phyloP scores from a whole-genome alignment of 2,797 vertebrate species.

The Limnodromus scolopaceus region DNA sequence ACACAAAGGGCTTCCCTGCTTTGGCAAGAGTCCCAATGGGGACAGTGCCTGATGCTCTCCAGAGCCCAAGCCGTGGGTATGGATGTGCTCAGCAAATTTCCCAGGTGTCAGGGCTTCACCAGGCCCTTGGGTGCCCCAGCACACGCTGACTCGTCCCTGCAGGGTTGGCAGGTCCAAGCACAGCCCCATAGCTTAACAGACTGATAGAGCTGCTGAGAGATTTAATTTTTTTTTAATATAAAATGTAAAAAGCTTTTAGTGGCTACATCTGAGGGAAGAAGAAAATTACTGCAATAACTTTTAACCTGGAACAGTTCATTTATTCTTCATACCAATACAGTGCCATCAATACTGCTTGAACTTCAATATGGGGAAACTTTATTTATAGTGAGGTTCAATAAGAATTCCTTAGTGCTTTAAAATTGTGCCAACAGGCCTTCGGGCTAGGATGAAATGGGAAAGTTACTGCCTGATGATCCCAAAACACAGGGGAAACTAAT shows the following conservation, averaged over 20 bases:
- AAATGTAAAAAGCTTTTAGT: neutral
- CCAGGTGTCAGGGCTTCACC: neutral
- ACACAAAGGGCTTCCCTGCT: neutral
- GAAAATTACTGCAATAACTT: neutral
- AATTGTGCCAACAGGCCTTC: neutral
- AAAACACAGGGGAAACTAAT: neutral
- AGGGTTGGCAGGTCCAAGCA: neutral
- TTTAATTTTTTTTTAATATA: neutral
- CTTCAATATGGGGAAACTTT: neutral
- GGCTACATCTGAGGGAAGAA: neutral
- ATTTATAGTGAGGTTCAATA: neutral
- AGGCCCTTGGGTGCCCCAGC: neutral
- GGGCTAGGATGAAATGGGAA: neutral
- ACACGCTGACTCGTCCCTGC: accelerated
- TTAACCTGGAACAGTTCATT: neutral
- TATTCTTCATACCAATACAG: neutral
- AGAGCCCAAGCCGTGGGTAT: neutral
- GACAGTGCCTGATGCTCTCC: neutral
- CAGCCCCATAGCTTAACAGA: neutral
- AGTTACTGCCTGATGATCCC: neutral
- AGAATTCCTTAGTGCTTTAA: neutral
- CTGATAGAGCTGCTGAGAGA: neutral
- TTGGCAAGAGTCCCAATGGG: neutral
- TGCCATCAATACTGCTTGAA: neutral
- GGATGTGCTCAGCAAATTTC: neutral